Evolutionary conservation across 2,113 vertebrate genomes (phyloP), one percentile per base, ranked within the genome.

Genomic region (Barnardius zonarius): DNA sequence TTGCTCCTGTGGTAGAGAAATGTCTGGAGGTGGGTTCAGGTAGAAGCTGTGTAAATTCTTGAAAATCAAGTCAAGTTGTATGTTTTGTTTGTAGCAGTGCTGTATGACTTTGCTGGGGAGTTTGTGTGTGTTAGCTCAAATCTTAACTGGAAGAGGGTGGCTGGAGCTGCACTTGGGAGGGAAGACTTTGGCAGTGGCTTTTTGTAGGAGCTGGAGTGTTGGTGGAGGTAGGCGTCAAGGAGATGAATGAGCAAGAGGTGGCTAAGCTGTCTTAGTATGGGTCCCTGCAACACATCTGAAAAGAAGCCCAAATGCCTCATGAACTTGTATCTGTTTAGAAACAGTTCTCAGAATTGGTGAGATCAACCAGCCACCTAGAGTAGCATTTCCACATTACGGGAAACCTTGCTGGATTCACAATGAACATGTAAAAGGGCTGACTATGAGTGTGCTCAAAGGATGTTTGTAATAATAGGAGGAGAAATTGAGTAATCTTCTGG

Each of bases 401-500:
- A 84, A 84, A 31, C 64, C 35, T 84, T 52, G 39, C 31, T 88
- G 62, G 15, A 49, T 70, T 82, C 44, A 15, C 6, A 62, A 44
- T 59, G 74, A 91, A 31, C 9, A 8, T 30, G 19, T 82, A 37
- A 64, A 93, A 77, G 22, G 39, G 20, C 17, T 88, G 84, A 43
- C 11, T 75, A 10, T 39, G 62, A 82, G 41, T 75, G 37, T 25
- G 6, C 33, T 90, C 12, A 23, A 37, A 66, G 48, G 43, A 86
- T 84, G 55, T 62, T 83, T 84, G 57, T 76, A 88, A 81, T 70
- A 81, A 78, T 27, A 73, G 35, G 33, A 92, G 51, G 72, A 84
- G 70, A 90, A 92, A 61, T 59, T 89, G 88, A 96, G 46, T 93
- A 84, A 92, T 76, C 74, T 82, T 79, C 74, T 88, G 78, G 86